These are phyloP conservation scores for Rhodeus uyekii DNA, from an alignment of 2,797 vertebrate species.

Conservation along the genomic window DNA sequence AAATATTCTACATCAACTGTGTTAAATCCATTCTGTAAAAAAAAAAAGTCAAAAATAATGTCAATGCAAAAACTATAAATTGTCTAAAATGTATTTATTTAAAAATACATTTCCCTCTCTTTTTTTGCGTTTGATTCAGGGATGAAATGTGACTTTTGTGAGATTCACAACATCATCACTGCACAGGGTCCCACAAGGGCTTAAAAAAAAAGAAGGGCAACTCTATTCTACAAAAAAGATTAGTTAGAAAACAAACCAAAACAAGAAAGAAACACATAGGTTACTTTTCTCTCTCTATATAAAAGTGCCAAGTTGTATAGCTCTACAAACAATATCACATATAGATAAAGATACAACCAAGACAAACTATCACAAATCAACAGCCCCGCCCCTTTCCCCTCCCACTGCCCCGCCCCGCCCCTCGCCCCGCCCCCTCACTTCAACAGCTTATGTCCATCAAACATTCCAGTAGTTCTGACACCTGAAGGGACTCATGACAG, in stretches of 20 bases:
- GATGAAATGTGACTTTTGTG: not conserved
- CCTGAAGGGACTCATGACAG: slow-evolving; percentile 54
- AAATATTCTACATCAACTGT: not conserved
- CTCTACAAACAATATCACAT: slow-evolving; percentile 81
- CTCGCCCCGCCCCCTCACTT: slow-evolving; percentile 26
- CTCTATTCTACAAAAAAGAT: slow-evolving; percentile 82
- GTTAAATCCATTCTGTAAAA: not conserved
- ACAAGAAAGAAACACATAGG: slow-evolving; percentile 69
- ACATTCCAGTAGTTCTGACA: slow-evolving; percentile 84
- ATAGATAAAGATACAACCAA: slow-evolving; percentile 73
- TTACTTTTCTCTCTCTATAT: slow-evolving; percentile 73
- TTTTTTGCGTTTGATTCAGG: not conserved
- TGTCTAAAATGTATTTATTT: not conserved
- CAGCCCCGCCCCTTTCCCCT: slow-evolving; percentile 35
- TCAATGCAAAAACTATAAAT: not conserved
- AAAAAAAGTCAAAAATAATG: not conserved
- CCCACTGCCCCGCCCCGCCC: slow-evolving; percentile 49
- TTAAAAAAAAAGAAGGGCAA: slow-evolving; percentile 74
- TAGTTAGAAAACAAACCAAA: slow-evolving; percentile 71
- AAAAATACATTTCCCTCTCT: not conserved
- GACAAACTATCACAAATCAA: slow-evolving; percentile 79
- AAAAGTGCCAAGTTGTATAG: slow-evolving; percentile 88
- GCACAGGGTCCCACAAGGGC: slow-evolving; percentile 83
- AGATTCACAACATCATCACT: slow-evolving; percentile 32
- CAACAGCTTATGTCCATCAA: slow-evolving; percentile 79